Base-by-base conservation (phyloP, 1,140 invertebrate species). In the Penaeus indicus region DNA sequence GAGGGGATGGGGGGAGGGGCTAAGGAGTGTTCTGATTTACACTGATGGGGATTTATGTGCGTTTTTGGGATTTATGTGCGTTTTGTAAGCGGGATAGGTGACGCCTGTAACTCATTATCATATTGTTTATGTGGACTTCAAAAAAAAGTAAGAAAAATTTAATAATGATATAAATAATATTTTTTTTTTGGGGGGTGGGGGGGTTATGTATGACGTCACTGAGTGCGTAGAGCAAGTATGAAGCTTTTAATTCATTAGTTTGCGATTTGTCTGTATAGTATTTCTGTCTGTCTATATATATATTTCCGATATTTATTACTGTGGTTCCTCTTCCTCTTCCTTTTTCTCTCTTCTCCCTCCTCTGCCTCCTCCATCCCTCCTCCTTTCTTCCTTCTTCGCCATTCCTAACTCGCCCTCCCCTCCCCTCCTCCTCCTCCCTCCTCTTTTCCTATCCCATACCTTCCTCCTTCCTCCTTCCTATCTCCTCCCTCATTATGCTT, bases 31-130 rank as follows among this genome's bases (percentile, higher is more conserved):
- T 60, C 78, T 60, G 78, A 18, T 4, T 16, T 25, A 60, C 78
- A 80, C 25, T 80, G 78, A 80, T 60, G 42, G 47, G 47, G 54
- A 60, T 47, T 80, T 80, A 80, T 80, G 16, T 11, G 54, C 54
- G 54, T 54, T 54, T 54, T 54, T n/a, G 47, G 47, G 54, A 60
- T 47, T 80, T 80, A 80, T 80, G 16, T 11, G 54, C 54, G 54
- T 54, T 54, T 54, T 54, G 54, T 54, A 54, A 54, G 54, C 54
- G 54, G 54, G 54, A 13, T 54, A 11, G 8, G 54, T 54, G 54
- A 54, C 54, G 54, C 54, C 54, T 54, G 54, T 2, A 54, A 13
- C 54, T 54, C 16, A 54, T 54, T 54, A 54, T 16, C 54, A 13
- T 11, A 54, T 54, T 54, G 54, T 54, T 54, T 54, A 54, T 54